phyloP scores from a whole-genome alignment of 2,113 vertebrate genomes.

The Pelodiscus sinensis region DNA sequence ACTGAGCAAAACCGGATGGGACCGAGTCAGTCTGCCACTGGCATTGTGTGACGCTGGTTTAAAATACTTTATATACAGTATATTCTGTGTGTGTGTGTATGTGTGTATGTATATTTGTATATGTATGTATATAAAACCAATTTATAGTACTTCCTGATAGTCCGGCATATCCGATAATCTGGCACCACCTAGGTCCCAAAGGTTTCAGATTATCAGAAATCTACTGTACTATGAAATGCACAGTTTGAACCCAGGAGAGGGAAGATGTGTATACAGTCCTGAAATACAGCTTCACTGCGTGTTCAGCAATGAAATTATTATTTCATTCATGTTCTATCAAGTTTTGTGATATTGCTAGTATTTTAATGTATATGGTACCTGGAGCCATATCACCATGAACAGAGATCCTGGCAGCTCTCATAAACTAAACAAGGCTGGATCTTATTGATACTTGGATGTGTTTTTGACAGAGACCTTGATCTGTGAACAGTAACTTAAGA shows the following conservation, averaged over 20 bases:
- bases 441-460: conserved; percentile 4
- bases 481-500: background rate
- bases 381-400: background rate
- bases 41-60: too few species aligned
- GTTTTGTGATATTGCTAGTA: background rate
- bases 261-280: background rate
- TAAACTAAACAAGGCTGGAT: background rate
- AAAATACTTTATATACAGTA: too few species aligned
- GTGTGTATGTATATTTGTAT: too few species aligned
- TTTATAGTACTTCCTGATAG: too few species aligned
- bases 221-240: background rate
- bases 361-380: background rate
- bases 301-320: background rate
- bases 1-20: too few species aligned
- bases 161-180: too few species aligned
- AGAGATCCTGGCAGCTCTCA: conserved; percentile 11
- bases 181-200: too few species aligned
- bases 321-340: background rate
- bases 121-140: too few species aligned
- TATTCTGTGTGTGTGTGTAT: too few species aligned
- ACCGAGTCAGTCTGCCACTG: too few species aligned
- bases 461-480: background rate
- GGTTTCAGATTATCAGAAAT: too few species aligned
- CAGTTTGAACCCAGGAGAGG: background rate
- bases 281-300: background rate